phyloP scores from a whole-genome alignment of 2,888 invertebrate species.

The Pogonocherus hispidulus region DNA sequence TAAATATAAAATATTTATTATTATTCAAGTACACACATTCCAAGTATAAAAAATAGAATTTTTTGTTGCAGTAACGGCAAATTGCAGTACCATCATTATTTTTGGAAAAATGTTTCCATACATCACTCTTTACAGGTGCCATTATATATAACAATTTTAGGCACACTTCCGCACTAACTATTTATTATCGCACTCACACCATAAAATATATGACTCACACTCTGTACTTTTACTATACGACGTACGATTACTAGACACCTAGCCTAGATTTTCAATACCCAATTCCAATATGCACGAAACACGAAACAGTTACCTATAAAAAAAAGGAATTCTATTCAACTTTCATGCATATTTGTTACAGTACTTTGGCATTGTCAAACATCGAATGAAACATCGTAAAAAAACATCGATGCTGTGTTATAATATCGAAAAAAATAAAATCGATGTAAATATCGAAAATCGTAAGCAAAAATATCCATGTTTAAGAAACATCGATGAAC shows the following conservation, averaged over 20 bases:
- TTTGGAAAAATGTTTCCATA: conserved; percentile 36
- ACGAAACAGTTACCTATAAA: conserved; percentile 9
- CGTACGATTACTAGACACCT: not conserved
- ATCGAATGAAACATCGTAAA: conserved; percentile 5
- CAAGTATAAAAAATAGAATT: conserved; percentile 12
- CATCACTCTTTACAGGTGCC: conserved; percentile 25
- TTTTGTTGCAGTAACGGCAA: conserved; percentile 28
- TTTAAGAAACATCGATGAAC: conserved; percentile 8
- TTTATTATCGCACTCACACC: not conserved
- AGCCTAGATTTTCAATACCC: not conserved
- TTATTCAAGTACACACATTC: not conserved
- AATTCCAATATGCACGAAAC: conserved; percentile 2
- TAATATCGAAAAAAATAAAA: conserved; percentile 3
- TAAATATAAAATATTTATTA: conserved; percentile 1
- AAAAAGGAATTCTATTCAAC: not conserved
- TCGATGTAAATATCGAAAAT: conserved; percentile 4
- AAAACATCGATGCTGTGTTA: conserved; percentile 1
- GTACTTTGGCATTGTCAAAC: no score
- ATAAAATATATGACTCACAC: not conserved
- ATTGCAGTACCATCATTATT: conserved; percentile 32
- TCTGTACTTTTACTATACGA: not conserved
- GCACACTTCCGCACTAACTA: not conserved
- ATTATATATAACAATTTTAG: conserved; percentile 14
- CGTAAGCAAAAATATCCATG: not conserved
- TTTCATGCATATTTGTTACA: not conserved